Base-by-base conservation (phyloP, 1,140 invertebrate species). In the Drosophila arawakana region DNA sequence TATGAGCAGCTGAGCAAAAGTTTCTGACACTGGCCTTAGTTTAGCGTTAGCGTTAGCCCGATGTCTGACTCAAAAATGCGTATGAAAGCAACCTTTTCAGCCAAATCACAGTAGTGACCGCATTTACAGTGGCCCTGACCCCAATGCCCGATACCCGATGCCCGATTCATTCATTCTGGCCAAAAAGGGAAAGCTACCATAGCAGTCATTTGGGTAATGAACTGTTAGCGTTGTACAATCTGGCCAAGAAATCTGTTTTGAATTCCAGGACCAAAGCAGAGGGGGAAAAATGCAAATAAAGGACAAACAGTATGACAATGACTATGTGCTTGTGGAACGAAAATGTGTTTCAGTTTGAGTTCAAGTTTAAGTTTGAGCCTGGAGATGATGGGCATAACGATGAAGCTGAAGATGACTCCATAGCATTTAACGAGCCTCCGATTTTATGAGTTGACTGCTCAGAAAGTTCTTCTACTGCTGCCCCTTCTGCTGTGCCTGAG, bases 161-260 rank as follows among this genome's bases (percentile, higher is more conserved):
- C 49, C 11, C 25, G 25, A 25, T 34, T n/a, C 11, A 8, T 18
- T n/a, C 43, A 46, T 46, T 4, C 44, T 18, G 44, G 13, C 15
- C 18, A 21, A 8, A 21, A 21, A 13, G 44, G 15, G 8, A 21
- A 21, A 13, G 44, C 8, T 47, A 18, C 41, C 70, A 58, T 44
- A 65, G 61, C 55, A 80, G 84, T 81, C 80, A 89, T 89, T 89
- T 89, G 84, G 85, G 84, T 89, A 89, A 89, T 89, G 84, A 89
- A 89, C 84, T 89, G 84, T 89, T 89, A 88, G 80, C 80, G 78
- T 66, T 75, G 78, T 73, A 77, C 85, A 89, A 89, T 89, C 84
- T 89, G 84, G 84, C 81, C 71, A 76, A 81, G 76, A 89, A 89
- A 89, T 89, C 81, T 88, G 84, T 88, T 88, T 88, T 82, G 82